Evolutionary conservation across 1,140 invertebrate species (phyloP).

Genomic region (Wasmannia auropunctata): DNA sequence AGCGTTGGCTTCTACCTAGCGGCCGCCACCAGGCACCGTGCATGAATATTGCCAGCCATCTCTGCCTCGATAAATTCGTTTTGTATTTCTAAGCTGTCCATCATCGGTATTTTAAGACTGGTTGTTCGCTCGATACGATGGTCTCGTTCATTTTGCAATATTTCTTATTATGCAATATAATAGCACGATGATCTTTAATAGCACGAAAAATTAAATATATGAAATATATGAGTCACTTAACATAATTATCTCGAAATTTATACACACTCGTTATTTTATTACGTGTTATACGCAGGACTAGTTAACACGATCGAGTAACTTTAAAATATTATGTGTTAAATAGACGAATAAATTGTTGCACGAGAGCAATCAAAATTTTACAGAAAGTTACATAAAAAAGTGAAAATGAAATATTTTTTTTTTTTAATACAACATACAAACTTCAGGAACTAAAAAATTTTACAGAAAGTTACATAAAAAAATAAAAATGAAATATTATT

Average conservation of each 20-base stretch:
- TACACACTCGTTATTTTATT: too few species aligned
- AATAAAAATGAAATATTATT: too few species aligned
- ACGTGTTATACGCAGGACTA: neutral
- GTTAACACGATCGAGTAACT: neutral
- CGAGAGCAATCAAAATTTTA: too few species aligned
- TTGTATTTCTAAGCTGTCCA: slow-evolving; percentile 15
- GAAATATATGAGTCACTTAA: neutral
- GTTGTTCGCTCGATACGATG: neutral
- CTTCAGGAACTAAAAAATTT: too few species aligned
- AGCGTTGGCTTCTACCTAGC: slow-evolving; percentile 43
- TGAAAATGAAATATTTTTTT: neutral
- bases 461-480: too few species aligned
- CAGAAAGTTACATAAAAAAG: too few species aligned
- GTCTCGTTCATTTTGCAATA: neutral
- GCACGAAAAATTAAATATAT: neutral
- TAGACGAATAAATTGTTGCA: too few species aligned
- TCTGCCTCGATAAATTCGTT: slow-evolving; percentile 21
- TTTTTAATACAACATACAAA: neutral
- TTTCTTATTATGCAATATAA: neutral
- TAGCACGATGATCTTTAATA: neutral
- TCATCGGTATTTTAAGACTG: slow-evolving; percentile 46
- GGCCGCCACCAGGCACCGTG: neutral
- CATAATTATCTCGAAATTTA: neutral
- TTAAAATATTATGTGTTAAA: too few species aligned
- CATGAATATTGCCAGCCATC: slow-evolving; percentile 49